A percentile compares a stretch with the other conserved stretches of the same genome.
Conservation (phyloP, 2,113 vertebrate species). For the Phasianus colchicus region DNA sequence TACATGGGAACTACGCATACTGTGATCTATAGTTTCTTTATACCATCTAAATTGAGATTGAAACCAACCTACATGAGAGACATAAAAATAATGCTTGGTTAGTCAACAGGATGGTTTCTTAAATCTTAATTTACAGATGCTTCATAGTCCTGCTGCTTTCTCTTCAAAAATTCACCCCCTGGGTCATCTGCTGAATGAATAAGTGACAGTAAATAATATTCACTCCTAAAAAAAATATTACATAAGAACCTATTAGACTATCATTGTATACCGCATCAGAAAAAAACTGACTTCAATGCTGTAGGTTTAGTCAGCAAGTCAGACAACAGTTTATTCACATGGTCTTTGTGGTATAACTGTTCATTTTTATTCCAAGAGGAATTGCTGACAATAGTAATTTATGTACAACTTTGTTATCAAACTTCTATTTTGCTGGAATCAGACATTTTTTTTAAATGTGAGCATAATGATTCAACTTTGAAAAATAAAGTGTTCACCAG, state of each 20-base stretch:
- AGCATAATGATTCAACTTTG: background rate
- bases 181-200: background rate
- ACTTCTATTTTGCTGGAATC: background rate
- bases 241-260: background rate
- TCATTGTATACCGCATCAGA: fast-evolving
- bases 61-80: background rate
- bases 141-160: background rate
- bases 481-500: background rate
- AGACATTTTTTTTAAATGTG: background rate
- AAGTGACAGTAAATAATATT: background rate
- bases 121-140: background rate
- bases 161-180: background rate
- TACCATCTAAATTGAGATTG: background rate
- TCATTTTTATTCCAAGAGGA: background rate
- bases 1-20: background rate
- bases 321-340: background rate
- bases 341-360: background rate
- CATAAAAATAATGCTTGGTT: background rate
- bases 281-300: background rate
- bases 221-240: background rate
- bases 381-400: background rate
- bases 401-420: background rate
- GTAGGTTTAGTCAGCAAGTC: background rate
- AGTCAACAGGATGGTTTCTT: background rate
- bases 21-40: background rate